These are phyloP conservation scores for Rhimphoctona megacephalus DNA, from an alignment of 2,888 invertebrate genomes.

Conservation along the genomic window DNA sequence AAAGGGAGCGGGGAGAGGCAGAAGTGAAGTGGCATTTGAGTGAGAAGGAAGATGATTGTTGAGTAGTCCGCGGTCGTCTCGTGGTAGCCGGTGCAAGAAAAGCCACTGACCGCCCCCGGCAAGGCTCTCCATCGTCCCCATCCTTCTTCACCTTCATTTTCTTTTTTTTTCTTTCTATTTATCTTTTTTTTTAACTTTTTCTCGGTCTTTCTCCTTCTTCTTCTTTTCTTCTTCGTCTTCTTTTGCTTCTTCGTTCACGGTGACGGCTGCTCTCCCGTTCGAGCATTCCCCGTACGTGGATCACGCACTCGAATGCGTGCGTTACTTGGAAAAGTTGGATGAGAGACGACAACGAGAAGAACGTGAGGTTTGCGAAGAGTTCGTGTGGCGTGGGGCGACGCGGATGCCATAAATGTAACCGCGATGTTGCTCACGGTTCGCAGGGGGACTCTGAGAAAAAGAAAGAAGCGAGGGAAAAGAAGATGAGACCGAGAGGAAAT, in stretches of 20 bases:
- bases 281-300: slow-evolving; percentile 61
- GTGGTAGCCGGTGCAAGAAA: slow-evolving; percentile 77
- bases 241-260: neutral
- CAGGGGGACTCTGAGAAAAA: slow-evolving; percentile 14
- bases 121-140: slow-evolving; percentile 78
- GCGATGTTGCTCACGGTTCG: slow-evolving; percentile 24
- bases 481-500: neutral
- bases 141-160: slow-evolving; percentile 58
- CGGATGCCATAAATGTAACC: slow-evolving; percentile 65
- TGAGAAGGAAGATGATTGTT: slow-evolving; percentile 35
- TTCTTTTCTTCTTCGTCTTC: slow-evolving; percentile 17
- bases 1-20: neutral
- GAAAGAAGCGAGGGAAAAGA: neutral
- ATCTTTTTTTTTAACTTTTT: slow-evolving; percentile 65
- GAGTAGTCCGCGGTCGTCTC: slow-evolving; percentile 68
- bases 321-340: slow-evolving; percentile 64
- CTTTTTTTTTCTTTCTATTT: slow-evolving; percentile 54
- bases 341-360: slow-evolving; percentile 34
- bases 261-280: slow-evolving; percentile 29
- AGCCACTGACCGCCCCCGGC: slow-evolving; percentile 85
- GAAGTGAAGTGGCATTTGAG: slow-evolving; percentile 33
- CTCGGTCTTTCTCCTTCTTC: slow-evolving; percentile 29
- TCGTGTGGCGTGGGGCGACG: slow-evolving; percentile 27
- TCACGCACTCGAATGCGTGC: slow-evolving; percentile 63
- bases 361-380: slow-evolving; percentile 6